These are phyloP conservation scores for Clupea harengus DNA, from an alignment of 2,113 vertebrate genomes.

Conservation along the genomic window DNA sequence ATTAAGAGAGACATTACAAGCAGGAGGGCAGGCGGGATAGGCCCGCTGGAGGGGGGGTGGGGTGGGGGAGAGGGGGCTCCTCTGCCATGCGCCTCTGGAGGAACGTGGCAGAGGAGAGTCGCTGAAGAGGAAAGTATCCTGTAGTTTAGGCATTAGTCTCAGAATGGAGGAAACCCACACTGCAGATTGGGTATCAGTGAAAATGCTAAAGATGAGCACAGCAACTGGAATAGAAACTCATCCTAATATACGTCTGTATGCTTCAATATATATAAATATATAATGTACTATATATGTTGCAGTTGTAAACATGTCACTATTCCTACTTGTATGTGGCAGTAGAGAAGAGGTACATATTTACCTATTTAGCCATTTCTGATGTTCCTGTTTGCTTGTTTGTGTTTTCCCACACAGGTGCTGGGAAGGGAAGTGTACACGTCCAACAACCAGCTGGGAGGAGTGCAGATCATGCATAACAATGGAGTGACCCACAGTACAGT, in stretches of 20 bases:
- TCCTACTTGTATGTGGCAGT: too few relatives aligned
- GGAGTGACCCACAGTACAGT: constrained; percentile 78
- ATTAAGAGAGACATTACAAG: constrained; percentile 72
- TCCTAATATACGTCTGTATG: not conserved
- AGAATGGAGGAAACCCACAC: not conserved
- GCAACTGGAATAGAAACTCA: not conserved
- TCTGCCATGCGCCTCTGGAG: not conserved
- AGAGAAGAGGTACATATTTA: not conserved
- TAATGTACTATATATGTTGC: too few relatives aligned
- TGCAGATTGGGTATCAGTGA: constrained; percentile 1
- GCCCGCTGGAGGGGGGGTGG: constrained; percentile 17
- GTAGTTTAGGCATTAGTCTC: not conserved
- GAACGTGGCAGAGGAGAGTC: not conserved
- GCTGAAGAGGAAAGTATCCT: not conserved
- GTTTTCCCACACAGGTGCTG: constrained; percentile 68
- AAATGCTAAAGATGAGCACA: not conserved
- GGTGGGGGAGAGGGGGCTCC: not conserved
- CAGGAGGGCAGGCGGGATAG: constrained; percentile 54
- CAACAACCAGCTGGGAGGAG: constrained; percentile 82
- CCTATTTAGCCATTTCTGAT: not conserved
- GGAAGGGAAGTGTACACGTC: constrained; percentile 83
- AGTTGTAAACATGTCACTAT: too few relatives aligned
- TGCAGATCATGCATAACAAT: constrained; percentile 87
- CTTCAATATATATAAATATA: not conserved
- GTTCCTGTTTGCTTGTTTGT: not conserved